A percentile compares a stretch with the other conserved stretches of the same genome.
These are phyloP conservation scores for Lophotriccus pileatus DNA, from an alignment of 2,797 vertebrate genomes.

Conservation along the genomic window DNA sequence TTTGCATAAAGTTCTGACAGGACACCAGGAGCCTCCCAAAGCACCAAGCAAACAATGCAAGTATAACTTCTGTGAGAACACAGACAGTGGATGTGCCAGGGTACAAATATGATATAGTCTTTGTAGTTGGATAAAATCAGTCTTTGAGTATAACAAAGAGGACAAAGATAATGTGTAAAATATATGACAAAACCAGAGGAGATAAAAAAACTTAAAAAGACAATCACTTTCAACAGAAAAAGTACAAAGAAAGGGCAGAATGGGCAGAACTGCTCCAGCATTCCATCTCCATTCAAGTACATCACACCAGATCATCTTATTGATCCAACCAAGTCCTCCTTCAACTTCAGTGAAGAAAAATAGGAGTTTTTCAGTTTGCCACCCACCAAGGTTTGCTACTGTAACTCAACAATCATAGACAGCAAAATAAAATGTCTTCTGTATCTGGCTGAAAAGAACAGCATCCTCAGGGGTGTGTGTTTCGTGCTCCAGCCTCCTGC, in stretches of 20 bases:
- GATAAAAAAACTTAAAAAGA: not conserved
- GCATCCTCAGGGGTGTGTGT: accelerated
- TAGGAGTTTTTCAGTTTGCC: not conserved
- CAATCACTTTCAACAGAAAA: not conserved
- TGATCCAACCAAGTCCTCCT: not conserved
- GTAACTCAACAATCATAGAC: not conserved
- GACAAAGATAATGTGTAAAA: not conserved
- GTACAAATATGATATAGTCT: not conserved
- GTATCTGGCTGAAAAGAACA: not conserved
- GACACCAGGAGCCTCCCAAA: not conserved
- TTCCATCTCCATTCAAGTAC: not conserved
- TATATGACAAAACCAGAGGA: not conserved
- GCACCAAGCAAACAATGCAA: not conserved
- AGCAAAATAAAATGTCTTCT: not conserved
- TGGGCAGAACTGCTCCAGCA: not conserved
- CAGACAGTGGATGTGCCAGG: not conserved
- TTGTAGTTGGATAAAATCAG: not conserved
- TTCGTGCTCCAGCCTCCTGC: not conserved
- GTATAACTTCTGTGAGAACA: not conserved
- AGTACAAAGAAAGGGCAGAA: not conserved
- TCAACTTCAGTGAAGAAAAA: not conserved
- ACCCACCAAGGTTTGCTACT: not conserved
- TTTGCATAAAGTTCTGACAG: not conserved
- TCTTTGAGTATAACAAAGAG: not conserved
- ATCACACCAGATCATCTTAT: not conserved